Conservation (phyloP, 2,888 invertebrate genomes). For the Tetragonisca angustula region DNA sequence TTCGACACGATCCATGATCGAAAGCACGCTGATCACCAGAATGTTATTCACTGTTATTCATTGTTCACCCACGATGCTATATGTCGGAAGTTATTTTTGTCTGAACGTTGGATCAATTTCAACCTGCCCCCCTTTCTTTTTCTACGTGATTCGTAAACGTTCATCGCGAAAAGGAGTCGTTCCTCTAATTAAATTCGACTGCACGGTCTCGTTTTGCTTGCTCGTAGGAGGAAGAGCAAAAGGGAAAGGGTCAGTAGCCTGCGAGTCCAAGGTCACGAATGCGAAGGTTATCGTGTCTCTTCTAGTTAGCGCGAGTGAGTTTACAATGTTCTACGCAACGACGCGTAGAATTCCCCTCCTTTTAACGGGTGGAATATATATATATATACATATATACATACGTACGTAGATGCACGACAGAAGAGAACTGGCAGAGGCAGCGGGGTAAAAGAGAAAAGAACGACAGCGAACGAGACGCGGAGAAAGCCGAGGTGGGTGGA, state of each 20-base stretch:
- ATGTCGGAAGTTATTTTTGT: not conserved
- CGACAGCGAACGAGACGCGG: conserved; percentile 1
- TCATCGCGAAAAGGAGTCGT: conserved; percentile 39
- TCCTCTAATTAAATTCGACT: conserved; percentile 79
- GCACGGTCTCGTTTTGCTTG: conserved; percentile 72
- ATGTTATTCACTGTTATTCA: conserved; percentile 20
- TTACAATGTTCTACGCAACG: conserved; percentile 57
- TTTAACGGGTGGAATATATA: too few species aligned
- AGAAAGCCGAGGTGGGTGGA: conserved; percentile 1
- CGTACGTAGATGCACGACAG: too few species aligned
- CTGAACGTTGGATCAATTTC: not conserved
- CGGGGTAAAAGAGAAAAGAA: not conserved
- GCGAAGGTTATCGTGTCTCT: conserved; percentile 78
- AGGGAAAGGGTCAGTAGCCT: conserved; percentile 47
- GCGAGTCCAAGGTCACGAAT: conserved; percentile 79
- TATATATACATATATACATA: too few species aligned
- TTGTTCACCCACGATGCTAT: conserved; percentile 13
- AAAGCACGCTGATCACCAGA: not conserved
- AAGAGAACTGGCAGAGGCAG: not conserved
- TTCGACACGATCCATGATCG: not conserved
- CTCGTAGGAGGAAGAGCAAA: conserved; percentile 37
- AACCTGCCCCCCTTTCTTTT: not conserved
- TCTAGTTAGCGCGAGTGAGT: conserved; percentile 55
- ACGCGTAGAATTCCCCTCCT: conserved; percentile 4
- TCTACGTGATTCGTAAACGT: conserved; percentile 17